Conservation (phyloP, 1,140 invertebrate species). For the Colletes latitarsis region DNA sequence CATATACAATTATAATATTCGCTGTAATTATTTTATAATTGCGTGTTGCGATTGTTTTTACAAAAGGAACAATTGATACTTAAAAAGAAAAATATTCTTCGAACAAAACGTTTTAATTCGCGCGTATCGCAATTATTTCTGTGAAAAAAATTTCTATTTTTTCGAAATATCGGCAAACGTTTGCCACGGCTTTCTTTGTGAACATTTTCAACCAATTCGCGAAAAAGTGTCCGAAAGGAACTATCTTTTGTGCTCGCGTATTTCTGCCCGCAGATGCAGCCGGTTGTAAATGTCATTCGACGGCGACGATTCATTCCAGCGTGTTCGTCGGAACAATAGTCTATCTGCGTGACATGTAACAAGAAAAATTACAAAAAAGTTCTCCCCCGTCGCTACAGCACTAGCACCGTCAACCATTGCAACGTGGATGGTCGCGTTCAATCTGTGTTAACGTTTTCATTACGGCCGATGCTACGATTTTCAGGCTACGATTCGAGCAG, state of each 20-base stretch:
- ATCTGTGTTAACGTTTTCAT: too few species aligned
- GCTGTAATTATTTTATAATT: too few species aligned
- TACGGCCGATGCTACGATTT: neutral
- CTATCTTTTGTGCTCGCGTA: neutral
- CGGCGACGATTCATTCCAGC: constrained; percentile 19
- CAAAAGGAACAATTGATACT: too few species aligned
- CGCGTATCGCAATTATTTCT: too few species aligned
- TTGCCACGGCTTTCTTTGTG: neutral
- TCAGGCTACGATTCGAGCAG: neutral
- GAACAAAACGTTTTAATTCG: too few species aligned
- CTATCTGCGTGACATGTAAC: constrained; percentile 2
- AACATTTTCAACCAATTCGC: neutral
- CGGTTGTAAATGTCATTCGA: constrained; percentile 37
- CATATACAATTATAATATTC: too few species aligned
- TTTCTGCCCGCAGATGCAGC: neutral
- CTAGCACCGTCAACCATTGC: neutral
- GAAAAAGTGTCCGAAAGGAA: neutral
- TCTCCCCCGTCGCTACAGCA: neutral
- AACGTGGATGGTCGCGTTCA: neutral
- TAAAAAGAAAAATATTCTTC: too few species aligned
- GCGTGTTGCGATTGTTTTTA: too few species aligned
- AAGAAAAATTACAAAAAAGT: constrained; percentile 15
- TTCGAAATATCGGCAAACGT: neutral
- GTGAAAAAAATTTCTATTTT: constrained; percentile 13
- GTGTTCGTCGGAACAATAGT: constrained; percentile 9